Evolutionary conservation across 1,140 invertebrate species (phyloP), one percentile per base, ranked within the genome.

Genomic region (Dreissena rostriformis): DNA sequence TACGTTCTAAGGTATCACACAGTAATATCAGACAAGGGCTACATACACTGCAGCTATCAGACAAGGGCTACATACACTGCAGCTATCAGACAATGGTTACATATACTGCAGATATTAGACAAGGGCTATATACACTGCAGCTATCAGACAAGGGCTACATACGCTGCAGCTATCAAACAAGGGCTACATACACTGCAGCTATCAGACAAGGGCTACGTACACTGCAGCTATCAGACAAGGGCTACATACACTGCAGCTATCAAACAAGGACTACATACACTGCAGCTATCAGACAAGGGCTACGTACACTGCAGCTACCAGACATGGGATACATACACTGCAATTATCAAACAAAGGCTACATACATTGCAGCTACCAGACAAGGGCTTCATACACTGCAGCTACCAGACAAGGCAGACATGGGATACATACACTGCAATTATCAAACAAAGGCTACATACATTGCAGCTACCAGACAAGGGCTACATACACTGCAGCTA

Each of bases 191-290:
- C 98, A 92, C 97, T 98, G 82, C 39, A n/a, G n/a, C n/a, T n/a
- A n/a, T n/a, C 39, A 39, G 39, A 39, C 39, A 39, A 39, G 39
- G 39, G 39, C 39, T 39, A 39, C 39, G 8, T 39, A 39, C 39
- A 39, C 39, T 5, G 39, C 39, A 39, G 39, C 39, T 39, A 68
- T n/a, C 63, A 63, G 2, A 66, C 15, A 63, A 19, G 63, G 49
- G 24, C 26, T 72, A 88, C 91, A 91, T 95, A 98, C 98, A 92
- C 97, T 98, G 82, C 39, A n/a, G n/a, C n/a, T n/a, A n/a, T n/a
- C 39, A 39, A 8, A 39, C 39, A 39, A 39, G 39, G 39, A 8
- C 39, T 39, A 39, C 39, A 39, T 39, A 39, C 39, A 39, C 39
- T 5, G 39, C 39, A 39, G 39, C 39, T 39, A 68, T n/a, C 63